Conservation (phyloP, 2,888 invertebrate genomes). For the Crematogaster levior region DNA sequence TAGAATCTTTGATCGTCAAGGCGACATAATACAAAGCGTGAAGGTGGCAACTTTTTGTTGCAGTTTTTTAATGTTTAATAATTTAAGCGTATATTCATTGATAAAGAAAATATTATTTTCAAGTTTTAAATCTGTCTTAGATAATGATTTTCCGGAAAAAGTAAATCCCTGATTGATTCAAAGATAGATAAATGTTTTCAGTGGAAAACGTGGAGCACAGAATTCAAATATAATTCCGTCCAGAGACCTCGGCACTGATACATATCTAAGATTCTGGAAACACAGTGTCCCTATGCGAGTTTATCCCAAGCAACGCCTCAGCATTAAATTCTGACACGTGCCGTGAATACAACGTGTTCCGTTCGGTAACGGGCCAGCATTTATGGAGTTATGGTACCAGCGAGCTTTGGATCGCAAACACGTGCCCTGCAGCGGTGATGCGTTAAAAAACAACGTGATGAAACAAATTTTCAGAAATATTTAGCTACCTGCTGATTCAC, state of each 20-base stretch:
- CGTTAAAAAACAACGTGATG: constrained; percentile 11
- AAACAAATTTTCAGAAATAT: constrained; percentile 37
- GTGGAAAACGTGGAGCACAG: not conserved
- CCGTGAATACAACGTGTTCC: constrained; percentile 70
- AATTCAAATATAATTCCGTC: not conserved
- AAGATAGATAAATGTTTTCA: not conserved
- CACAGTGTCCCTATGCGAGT: not conserved
- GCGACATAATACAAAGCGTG: not conserved
- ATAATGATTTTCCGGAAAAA: not conserved
- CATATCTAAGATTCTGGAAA: constrained; percentile 1
- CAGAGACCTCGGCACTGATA: not conserved
- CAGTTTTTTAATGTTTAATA: not conserved
- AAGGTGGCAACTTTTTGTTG: not conserved
- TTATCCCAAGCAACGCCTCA: constrained; percentile 30
- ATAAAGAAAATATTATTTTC: not conserved
- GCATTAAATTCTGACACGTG: constrained; percentile 70
- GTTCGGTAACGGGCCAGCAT: constrained; percentile 69
- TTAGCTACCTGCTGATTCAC: constrained; percentile 16
- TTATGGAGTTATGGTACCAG: constrained; percentile 43
- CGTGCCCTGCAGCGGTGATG: constrained; percentile 34
- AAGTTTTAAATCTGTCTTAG: not conserved
- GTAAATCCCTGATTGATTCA: not conserved
- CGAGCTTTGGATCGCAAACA: constrained; percentile 30
- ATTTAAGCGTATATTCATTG: not conserved
- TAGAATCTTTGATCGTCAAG: constrained; percentile 6